Percentiles rank a stretch among this genome's conserved stretches.
Evolutionary conservation across 2,797 vertebrate genomes (phyloP).

Genomic region (Hippoglossus hippoglossus): DNA sequence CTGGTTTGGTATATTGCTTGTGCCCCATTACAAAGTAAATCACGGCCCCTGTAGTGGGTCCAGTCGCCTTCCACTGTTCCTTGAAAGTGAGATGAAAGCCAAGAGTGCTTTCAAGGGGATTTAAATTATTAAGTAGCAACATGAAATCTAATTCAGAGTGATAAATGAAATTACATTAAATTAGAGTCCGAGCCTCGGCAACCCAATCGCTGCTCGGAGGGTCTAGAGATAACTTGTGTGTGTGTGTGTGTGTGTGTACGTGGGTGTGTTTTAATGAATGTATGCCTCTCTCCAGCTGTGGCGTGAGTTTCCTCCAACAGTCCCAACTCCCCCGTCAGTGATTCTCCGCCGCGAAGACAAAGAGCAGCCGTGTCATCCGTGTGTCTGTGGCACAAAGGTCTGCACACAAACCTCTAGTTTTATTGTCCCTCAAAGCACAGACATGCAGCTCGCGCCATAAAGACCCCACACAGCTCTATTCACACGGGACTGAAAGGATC

Average conservation of each 20-base stretch:
- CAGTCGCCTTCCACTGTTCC: slow-evolving; percentile 52
- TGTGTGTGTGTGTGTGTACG: slow-evolving; percentile 26
- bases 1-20: neutral
- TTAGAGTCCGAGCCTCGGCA: slow-evolving; percentile 64
- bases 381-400: slow-evolving; percentile 25
- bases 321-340: slow-evolving; percentile 24
- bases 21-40: slow-evolving; percentile 35
- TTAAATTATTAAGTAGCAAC: slow-evolving; percentile 81
- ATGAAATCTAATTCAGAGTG: slow-evolving; percentile 81
- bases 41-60: slow-evolving; percentile 14
- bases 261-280: slow-evolving; percentile 69
- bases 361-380: slow-evolving; percentile 34
- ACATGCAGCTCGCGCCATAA: slow-evolving; percentile 8
- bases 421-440: slow-evolving; percentile 30
- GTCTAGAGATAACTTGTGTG: slow-evolving; percentile 60
- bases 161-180: slow-evolving; percentile 81
- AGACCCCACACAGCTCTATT: neutral
- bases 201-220: slow-evolving; percentile 69
- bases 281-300: slow-evolving; percentile 38
- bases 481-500: neutral
- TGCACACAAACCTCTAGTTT: slow-evolving; percentile 46
- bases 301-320: slow-evolving; percentile 17
- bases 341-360: slow-evolving; percentile 51
- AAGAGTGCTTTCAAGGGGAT: slow-evolving; percentile 66
- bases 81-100: slow-evolving; percentile 63